Conservation (phyloP, 2,797 vertebrate genomes). For the Acanthis flammea region DNA sequence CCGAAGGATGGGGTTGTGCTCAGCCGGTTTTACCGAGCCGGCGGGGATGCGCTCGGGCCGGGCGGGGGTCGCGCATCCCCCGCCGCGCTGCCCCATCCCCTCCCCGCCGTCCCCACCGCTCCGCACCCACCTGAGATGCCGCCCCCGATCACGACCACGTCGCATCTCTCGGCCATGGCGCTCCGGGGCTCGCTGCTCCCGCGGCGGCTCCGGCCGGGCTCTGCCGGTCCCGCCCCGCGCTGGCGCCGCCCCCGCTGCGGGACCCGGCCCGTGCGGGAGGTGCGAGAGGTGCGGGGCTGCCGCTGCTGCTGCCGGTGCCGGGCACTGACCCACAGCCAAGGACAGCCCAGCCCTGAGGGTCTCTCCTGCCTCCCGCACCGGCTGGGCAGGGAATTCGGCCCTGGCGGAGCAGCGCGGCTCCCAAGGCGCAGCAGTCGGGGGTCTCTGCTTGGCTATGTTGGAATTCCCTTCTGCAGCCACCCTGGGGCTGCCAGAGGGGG, state of each 20-base stretch:
- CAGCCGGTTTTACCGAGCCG: not conserved
- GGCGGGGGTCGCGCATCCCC: not conserved
- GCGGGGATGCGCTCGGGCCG: not conserved
- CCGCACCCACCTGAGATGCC: conserved; percentile 87
- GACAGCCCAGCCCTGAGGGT: accelerated
- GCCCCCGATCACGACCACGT: conserved; percentile 90
- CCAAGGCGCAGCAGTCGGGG: accelerated
- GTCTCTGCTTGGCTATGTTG: accelerated
- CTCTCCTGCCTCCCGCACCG: accelerated
- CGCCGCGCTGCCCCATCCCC: not conserved
- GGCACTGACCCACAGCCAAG: accelerated
- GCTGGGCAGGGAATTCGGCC: accelerated
- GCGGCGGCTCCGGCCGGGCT: not conserved
- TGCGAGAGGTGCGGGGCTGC: too few species aligned
- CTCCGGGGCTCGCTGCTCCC: not conserved
- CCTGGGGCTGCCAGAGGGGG: accelerated
- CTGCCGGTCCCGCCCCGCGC: not conserved
- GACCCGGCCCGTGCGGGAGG: not conserved
- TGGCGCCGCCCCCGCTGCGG: not conserved
- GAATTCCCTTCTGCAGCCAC: accelerated
- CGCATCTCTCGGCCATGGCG: conserved; percentile 83
- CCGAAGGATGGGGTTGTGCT: accelerated
- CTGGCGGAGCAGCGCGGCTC: accelerated
- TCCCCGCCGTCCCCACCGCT: not conserved
- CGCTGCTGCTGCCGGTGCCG: not conserved